Base-by-base conservation (phyloP, 2,888 invertebrate species). In the Agonopterix heracliana region DNA sequence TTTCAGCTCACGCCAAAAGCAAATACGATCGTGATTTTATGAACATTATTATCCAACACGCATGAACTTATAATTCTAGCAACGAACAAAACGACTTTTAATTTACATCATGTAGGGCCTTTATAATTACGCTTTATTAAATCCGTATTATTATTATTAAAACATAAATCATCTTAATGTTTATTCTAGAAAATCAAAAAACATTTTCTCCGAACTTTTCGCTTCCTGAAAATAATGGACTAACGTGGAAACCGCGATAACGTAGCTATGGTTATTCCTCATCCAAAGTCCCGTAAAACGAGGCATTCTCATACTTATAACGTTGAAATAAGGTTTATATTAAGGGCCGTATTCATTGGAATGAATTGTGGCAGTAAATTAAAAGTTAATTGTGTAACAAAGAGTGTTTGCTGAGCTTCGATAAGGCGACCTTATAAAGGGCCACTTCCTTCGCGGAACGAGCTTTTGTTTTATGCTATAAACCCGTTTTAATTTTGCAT, bases 351-450 rank as follows among this genome's bases (percentile, higher is more conserved):
- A 26, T 26, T 26, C 5, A 26, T 26, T 26, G 26, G 5, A 26
- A 26, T 26, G 26, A 26, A 26, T 26, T 5, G 26, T 26, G 1
- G 26, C 59, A 60, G 66, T 75, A 73, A 72, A 76, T 74, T 73
- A 75, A 71, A 77, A 72, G 65, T 74, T 77, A 77, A 77, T 78
- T 72, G 73, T 71, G 65, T 61, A 71, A 77, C 71, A 75, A 75
- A 72, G 63, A 69, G 70, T 75, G 73, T 69, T 70, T 65, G 57
- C 59, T 66, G 65, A 69, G 59, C 59, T 50, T 51, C 65, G 71
- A 76, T 79, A 77, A 75, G 67, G 59, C 51, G 45, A 54, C 48
- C 57, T 61, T 61, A 60, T 61, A 71, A 65, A 63, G 52, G 50
- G 56, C 61, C 61, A 66, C 65, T 70, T 71, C 62, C 64, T 66